Percentiles rank a stretch among this genome's conserved stretches.
Evolutionary conservation across 53 echinoderm and acorn worm genomes (phyloP).

Genomic region (Mesocentrotus franciscanus): DNA sequence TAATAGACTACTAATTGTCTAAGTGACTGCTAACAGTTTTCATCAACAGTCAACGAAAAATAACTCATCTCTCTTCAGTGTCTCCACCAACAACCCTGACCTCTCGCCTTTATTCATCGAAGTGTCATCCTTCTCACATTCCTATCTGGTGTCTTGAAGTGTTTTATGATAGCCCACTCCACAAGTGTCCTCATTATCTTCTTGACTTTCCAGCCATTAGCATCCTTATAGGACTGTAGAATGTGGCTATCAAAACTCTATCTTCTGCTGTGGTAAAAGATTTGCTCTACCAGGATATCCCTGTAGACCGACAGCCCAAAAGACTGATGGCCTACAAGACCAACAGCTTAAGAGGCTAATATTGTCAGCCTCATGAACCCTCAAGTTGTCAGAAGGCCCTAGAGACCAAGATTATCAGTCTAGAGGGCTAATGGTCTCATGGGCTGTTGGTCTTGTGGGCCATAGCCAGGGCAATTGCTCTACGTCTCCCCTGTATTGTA

Average conservation of each 20-base stretch:
- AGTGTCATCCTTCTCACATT: conserved; percentile 40
- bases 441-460: no score
- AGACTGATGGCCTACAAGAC: no score
- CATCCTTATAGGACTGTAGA: neutral
- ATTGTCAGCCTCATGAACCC: no score
- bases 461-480: neutral
- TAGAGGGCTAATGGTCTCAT: no score
- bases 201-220: neutral
- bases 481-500: neutral
- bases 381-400: no score
- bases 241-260: neutral
- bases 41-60: conserved; percentile 18
- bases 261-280: no score
- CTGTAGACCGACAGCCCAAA: no score
- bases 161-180: conserved; percentile 10
- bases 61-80: conserved; percentile 1
- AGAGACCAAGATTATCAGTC: no score
- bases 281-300: no score
- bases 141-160: neutral
- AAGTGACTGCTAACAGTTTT: neutral
- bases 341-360: no score
- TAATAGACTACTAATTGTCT: neutral
- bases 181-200: conserved; percentile 31
- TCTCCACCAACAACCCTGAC: neutral
- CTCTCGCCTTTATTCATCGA: neutral